These are phyloP conservation scores for Steinernema scapterisci DNA, from an alignment of 2,888 invertebrate species.

Conservation along the genomic window DNA sequence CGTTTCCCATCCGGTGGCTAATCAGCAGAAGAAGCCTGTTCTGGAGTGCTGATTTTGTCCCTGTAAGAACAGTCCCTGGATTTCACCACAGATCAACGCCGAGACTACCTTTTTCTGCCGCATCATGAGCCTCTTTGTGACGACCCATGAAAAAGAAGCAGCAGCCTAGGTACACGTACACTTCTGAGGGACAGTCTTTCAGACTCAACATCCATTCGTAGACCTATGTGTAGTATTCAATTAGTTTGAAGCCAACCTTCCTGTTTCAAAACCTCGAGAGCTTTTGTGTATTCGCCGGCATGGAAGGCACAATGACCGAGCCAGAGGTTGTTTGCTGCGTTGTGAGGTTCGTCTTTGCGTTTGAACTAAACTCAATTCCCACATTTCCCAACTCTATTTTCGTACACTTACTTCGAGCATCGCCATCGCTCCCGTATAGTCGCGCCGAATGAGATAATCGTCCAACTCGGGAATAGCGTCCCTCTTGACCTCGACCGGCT, in stretches of 20 bases:
- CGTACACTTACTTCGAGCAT: slow-evolving; percentile 78
- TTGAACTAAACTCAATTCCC: slow-evolving; percentile 44
- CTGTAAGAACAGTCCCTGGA: slow-evolving; percentile 69
- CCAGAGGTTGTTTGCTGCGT: slow-evolving; percentile 74
- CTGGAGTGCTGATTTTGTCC: slow-evolving; percentile 75
- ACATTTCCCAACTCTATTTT: slow-evolving; percentile 9
- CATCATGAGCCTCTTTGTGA: slow-evolving; percentile 77
- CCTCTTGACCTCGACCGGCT: slow-evolving; percentile 55
- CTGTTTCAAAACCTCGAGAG: slow-evolving; percentile 71
- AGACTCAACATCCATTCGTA: slow-evolving; percentile 71
- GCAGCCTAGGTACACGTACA: slow-evolving; percentile 83
- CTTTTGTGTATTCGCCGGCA: slow-evolving; percentile 86
- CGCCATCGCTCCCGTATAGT: slow-evolving; percentile 92
- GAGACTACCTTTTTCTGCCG: slow-evolving; percentile 65
- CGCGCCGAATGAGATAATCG: slow-evolving; percentile 84
- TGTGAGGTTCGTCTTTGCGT: slow-evolving; percentile 71
- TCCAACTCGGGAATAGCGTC: slow-evolving; percentile 77
- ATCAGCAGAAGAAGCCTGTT: slow-evolving; percentile 87
- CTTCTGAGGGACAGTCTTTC: slow-evolving; percentile 72
- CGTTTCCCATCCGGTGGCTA: slow-evolving; percentile 88
- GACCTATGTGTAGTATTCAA: slow-evolving; percentile 64
- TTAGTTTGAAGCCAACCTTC: slow-evolving; percentile 37
- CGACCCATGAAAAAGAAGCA: slow-evolving; percentile 92
- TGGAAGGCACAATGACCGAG: slow-evolving; percentile 94
- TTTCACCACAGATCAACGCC: neutral